These are phyloP conservation scores for Pristiophorus japonicus DNA, from an alignment of 2,113 vertebrate genomes.

Conservation along the genomic window DNA sequence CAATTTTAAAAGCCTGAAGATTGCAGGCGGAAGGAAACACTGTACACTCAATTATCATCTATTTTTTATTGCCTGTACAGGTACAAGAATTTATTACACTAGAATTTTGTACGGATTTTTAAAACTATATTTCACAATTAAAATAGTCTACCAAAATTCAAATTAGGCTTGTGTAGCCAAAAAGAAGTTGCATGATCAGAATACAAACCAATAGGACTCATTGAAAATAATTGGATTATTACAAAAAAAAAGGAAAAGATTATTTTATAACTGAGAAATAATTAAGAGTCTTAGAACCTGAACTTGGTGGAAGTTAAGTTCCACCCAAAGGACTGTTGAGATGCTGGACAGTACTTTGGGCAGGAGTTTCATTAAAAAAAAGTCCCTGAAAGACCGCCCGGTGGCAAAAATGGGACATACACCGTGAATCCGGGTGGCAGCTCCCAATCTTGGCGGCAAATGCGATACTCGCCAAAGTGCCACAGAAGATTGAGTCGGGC, in stretches of 20 bases:
- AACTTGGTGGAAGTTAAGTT: no score
- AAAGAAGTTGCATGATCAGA: not conserved
- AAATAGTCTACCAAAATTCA: not conserved
- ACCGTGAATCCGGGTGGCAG: no score
- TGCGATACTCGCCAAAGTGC: no score
- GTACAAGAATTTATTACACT: not conserved
- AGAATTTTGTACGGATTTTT: not conserved
- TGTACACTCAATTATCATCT: not conserved
- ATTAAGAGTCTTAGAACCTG: not conserved
- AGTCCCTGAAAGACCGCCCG: no score
- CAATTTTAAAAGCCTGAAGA: not conserved
- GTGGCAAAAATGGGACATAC: no score
- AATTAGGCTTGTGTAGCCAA: not conserved
- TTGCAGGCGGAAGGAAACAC: slow-evolving; percentile 39
- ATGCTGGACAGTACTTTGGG: no score
- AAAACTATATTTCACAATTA: not conserved
- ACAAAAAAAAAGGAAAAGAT: not conserved
- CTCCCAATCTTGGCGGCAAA: no score
- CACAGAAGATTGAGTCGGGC: no score
- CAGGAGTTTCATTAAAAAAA: no score
- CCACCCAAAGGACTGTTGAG: no score
- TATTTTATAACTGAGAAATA: not conserved
- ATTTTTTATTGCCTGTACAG: not conserved
- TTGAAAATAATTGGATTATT: not conserved
- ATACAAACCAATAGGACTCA: not conserved